Percentiles rank a stretch among this genome's conserved stretches.
These are phyloP conservation scores for Ruditapes philippinarum DNA, from an alignment of 1,140 invertebrate species.

Conservation along the genomic window DNA sequence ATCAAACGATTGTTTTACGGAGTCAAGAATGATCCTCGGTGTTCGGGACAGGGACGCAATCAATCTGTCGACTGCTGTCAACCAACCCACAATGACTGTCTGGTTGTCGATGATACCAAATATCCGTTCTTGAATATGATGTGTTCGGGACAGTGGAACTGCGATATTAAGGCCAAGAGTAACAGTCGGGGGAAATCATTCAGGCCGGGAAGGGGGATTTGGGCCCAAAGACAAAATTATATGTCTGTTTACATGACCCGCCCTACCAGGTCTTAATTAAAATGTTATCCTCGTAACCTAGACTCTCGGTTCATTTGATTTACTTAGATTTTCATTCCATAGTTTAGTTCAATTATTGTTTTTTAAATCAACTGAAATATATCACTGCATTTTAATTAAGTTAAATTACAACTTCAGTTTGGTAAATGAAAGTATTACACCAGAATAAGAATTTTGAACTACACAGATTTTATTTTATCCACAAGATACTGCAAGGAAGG, in stretches of 20 bases:
- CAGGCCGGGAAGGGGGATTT: conserved; percentile 6
- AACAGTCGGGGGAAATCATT: conserved; percentile 56
- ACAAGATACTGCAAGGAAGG: too few relatives aligned
- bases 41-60: conserved; percentile 42
- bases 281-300: too few relatives aligned
- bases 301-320: too few relatives aligned
- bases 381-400: too few relatives aligned
- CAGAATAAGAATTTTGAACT: too few relatives aligned
- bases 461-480: too few relatives aligned
- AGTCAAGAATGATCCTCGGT: conserved; percentile 69
- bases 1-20: conserved; percentile 79
- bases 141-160: conserved; percentile 75
- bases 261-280: conserved; percentile 76
- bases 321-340: too few relatives aligned
- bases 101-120: conserved; percentile 72
- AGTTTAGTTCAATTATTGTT: too few relatives aligned
- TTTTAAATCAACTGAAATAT: too few relatives aligned
- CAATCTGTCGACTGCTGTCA: conserved; percentile 71
- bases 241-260: conserved; percentile 79
- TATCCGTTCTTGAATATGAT: conserved; percentile 75
- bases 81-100: conserved; percentile 71
- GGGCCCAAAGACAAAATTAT: conserved; percentile 71
- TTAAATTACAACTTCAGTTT: too few relatives aligned
- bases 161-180: conserved; percentile 70
- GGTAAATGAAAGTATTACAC: too few relatives aligned